Conservation (phyloP, 2,888 invertebrate species). For the Epirrhoe alternata region DNA sequence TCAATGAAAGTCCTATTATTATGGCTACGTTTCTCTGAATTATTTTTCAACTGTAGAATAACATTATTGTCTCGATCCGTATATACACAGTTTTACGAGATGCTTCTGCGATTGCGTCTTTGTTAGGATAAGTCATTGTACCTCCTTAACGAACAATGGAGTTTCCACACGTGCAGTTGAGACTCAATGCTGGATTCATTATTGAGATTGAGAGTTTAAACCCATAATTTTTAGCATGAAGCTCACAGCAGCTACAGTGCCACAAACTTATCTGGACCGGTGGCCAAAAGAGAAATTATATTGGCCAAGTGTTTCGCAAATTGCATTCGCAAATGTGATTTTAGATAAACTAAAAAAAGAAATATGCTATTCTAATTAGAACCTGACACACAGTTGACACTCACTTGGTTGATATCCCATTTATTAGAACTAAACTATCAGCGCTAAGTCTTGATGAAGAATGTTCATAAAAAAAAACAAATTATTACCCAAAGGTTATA, state of each 20-base stretch:
- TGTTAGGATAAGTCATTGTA: constrained; percentile 51
- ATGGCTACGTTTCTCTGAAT: neutral
- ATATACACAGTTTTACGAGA: constrained; percentile 57
- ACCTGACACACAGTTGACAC: no score
- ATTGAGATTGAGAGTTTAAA: neutral
- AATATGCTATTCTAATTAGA: no score
- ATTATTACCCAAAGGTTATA: neutral
- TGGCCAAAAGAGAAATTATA: no score
- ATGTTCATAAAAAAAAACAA: neutral
- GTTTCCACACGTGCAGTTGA: constrained; percentile 12
- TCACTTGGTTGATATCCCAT: no score
- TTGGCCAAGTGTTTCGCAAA: no score
- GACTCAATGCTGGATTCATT: neutral
- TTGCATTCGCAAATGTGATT: no score
- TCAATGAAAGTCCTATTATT: neutral
- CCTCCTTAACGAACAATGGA: constrained; percentile 68
- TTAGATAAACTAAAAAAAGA: no score
- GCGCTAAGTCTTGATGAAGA: no score
- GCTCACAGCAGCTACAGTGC: no score
- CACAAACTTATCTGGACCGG: no score
- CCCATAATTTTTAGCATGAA: neutral
- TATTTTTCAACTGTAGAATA: constrained; percentile 21
- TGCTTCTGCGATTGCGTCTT: constrained; percentile 55
- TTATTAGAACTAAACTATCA: no score
- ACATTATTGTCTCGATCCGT: constrained; percentile 37